A percentile compares a stretch with the other conserved stretches of the same genome.
Conservation (phyloP, 1,140 invertebrate genomes). For the Penaeus japonicus region DNA sequence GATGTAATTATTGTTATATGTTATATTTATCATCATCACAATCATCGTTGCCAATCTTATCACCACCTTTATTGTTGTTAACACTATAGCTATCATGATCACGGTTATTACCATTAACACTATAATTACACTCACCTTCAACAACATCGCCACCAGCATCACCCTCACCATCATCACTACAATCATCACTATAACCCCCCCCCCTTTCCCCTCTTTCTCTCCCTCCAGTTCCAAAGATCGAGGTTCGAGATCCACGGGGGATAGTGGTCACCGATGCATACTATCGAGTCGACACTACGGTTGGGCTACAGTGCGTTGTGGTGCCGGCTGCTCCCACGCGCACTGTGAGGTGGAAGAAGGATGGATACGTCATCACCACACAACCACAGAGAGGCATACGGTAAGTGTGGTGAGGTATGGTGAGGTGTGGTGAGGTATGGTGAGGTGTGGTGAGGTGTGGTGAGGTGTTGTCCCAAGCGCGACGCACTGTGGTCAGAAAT, state of each 20-base stretch:
- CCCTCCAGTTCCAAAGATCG: slow-evolving; percentile 23
- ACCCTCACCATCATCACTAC: neutral
- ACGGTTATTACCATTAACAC: neutral
- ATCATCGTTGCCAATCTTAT: no score
- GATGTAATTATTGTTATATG: no score
- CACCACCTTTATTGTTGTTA: no score
- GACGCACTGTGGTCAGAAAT: no score
- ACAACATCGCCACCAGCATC: neutral
- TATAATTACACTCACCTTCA: neutral
- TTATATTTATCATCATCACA: no score
- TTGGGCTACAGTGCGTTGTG: slow-evolving; percentile 45
- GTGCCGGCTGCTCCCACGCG: slow-evolving; percentile 22
- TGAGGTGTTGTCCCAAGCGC: no score
- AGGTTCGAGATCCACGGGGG: slow-evolving; percentile 32
- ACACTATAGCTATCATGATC: no score
- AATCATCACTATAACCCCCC: no score
- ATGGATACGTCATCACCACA: slow-evolving; percentile 13
- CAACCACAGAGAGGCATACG: slow-evolving; percentile 38
- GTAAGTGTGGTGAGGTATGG: neutral
- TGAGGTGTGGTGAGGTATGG: neutral
- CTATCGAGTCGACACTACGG: slow-evolving; percentile 32
- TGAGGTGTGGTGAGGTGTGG: no score
- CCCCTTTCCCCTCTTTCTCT: neutral
- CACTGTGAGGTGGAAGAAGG: slow-evolving; percentile 9
- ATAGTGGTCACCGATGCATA: slow-evolving; percentile 9